phyloP scores from a whole-genome alignment of 2,888 invertebrate species.

The Scaptomyza reducta region DNA sequence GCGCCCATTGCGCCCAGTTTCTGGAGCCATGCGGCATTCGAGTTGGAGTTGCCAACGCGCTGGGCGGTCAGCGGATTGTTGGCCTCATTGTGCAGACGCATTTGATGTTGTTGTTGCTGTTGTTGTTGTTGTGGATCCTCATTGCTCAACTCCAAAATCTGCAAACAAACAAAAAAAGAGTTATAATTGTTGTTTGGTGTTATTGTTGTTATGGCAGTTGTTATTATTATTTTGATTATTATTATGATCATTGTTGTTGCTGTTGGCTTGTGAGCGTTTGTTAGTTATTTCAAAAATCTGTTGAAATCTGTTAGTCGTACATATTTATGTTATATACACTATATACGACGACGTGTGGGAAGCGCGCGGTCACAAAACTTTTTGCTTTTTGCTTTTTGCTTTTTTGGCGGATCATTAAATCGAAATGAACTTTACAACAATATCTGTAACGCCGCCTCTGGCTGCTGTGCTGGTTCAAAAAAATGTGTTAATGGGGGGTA shows the following conservation, averaged over 20 bases:
- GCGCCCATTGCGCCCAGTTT: slow-evolving; percentile 75
- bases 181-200: slow-evolving; percentile 57
- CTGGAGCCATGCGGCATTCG: slow-evolving; percentile 77
- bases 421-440: slow-evolving; percentile 69
- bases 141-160: slow-evolving; percentile 84
- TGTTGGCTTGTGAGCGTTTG: slow-evolving; percentile 33
- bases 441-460: slow-evolving; percentile 59
- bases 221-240: slow-evolving; percentile 42
- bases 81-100: slow-evolving; percentile 76
- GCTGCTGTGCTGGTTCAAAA: slow-evolving; percentile 69
- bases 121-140: slow-evolving; percentile 76
- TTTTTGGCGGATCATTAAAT: slow-evolving; percentile 74
- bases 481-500: slow-evolving; percentile 78
- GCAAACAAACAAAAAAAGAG: slow-evolving; percentile 60
- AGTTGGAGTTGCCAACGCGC: slow-evolving; percentile 32
- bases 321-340: not conserved
- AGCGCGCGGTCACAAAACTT: slow-evolving; percentile 33
- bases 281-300: slow-evolving; percentile 74
- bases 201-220: slow-evolving; percentile 60
- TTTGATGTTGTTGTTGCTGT: slow-evolving; percentile 52
- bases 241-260: slow-evolving; percentile 15
- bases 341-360: slow-evolving; percentile 45
- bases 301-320: slow-evolving; percentile 60
- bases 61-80: slow-evolving; percentile 57
- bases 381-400: slow-evolving; percentile 5